These are phyloP conservation scores for Dynastes maya DNA, from an alignment of 2,888 invertebrate genomes.

Conservation along the genomic window DNA sequence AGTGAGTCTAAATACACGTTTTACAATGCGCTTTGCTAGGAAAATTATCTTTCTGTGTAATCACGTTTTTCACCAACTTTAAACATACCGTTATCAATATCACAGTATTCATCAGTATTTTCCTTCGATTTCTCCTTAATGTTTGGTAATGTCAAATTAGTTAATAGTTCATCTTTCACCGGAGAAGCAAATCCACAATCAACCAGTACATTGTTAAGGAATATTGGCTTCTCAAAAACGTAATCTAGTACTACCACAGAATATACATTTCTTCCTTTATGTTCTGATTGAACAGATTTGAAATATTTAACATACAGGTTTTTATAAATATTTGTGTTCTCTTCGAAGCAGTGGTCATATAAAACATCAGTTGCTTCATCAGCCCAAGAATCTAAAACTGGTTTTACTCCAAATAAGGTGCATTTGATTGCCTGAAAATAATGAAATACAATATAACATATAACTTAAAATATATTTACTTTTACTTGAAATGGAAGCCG, in stretches of 20 bases:
- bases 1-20: too few species aligned
- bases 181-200: constrained; percentile 71
- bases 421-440: constrained; percentile 76
- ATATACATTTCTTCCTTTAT: constrained; percentile 72
- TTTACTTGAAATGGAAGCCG: constrained; percentile 73
- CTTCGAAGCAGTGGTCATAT: constrained; percentile 70
- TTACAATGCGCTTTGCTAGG: neutral
- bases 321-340: constrained; percentile 67
- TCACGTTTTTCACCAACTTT: too few species aligned
- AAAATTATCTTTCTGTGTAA: neutral
- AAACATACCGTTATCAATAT: constrained; percentile 36
- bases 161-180: constrained; percentile 54
- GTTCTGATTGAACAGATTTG: constrained; percentile 53
- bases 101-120: constrained; percentile 48
- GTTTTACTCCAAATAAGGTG: constrained; percentile 72
- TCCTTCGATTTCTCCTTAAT: constrained; percentile 47
- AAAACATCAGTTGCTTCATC: constrained; percentile 73
- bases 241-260: constrained; percentile 72
- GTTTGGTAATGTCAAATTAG: constrained; percentile 56
- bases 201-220: constrained; percentile 72
- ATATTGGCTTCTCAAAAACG: constrained; percentile 66
- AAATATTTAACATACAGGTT: constrained; percentile 70
- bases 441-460: constrained; percentile 6
- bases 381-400: constrained; percentile 72
- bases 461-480: neutral